Percentiles rank a stretch among this genome's conserved stretches.
These are phyloP conservation scores for Microdon myrmicae DNA, from an alignment of 2,888 invertebrate species.

Conservation along the genomic window DNA sequence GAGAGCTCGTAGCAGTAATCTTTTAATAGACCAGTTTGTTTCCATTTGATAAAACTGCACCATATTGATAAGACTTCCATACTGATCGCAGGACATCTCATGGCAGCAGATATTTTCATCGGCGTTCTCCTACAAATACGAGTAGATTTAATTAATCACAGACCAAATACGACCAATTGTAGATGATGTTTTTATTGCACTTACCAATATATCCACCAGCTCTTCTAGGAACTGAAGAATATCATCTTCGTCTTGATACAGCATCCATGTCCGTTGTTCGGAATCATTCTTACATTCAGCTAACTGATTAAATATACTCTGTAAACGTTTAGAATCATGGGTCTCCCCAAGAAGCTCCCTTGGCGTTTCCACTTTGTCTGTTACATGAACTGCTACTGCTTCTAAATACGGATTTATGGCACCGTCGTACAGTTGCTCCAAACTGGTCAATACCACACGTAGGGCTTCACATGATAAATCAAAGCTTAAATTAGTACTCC, in stretches of 20 bases:
- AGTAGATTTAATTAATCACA: background rate
- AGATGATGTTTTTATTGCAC: slow-evolving; percentile 38
- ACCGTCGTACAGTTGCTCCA: slow-evolving; percentile 70
- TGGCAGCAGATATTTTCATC: slow-evolving; percentile 88
- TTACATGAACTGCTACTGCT: slow-evolving; percentile 72
- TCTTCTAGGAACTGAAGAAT: slow-evolving; percentile 87
- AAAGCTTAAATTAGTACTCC: slow-evolving; percentile 86
- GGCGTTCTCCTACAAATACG: slow-evolving; percentile 81
- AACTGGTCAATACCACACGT: slow-evolving; percentile 76
- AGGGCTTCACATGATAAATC: slow-evolving; percentile 87
- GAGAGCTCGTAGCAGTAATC: slow-evolving; percentile 84
- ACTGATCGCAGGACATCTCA: slow-evolving; percentile 84
- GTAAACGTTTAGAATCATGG: slow-evolving; percentile 84
- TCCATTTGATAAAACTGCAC: slow-evolving; percentile 98
- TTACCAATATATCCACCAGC: slow-evolving; percentile 83
- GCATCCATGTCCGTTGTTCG: slow-evolving; percentile 94
- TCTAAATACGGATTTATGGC: slow-evolving; percentile 72
- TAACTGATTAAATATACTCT: slow-evolving; percentile 84
- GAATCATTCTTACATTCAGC: slow-evolving; percentile 93
- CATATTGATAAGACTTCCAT: slow-evolving; percentile 83
- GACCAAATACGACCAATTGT: too few relatives aligned
- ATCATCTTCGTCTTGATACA: slow-evolving; percentile 91
- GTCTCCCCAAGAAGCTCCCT: slow-evolving; percentile 76
- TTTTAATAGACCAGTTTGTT: slow-evolving; percentile 85
- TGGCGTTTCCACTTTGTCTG: slow-evolving; percentile 72